These are phyloP conservation scores for Drosophila saltans DNA, from an alignment of 1,140 invertebrate species.

Conservation along the genomic window DNA sequence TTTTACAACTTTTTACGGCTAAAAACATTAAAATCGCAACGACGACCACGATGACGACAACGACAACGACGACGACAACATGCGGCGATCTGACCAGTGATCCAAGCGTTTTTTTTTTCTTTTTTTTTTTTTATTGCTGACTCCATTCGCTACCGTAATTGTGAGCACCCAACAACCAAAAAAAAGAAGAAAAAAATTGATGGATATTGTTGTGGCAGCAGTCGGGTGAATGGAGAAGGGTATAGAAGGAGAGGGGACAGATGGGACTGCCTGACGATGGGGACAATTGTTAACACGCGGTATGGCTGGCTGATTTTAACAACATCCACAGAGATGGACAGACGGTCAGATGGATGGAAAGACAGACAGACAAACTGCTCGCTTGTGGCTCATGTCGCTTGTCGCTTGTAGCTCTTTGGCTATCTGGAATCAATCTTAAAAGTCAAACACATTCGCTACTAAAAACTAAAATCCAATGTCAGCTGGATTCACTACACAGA, in stretches of 20 bases:
- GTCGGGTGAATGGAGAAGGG: not conserved
- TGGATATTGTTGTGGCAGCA: slow-evolving; percentile 13
- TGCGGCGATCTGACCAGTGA: slow-evolving; percentile 58
- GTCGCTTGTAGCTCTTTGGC: slow-evolving; percentile 47
- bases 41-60: slow-evolving; percentile 21
- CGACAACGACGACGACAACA: slow-evolving; percentile 40
- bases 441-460: slow-evolving; percentile 49
- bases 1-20: slow-evolving; percentile 69
- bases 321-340: not conserved
- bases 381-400: slow-evolving; percentile 21
- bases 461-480: slow-evolving; percentile 45
- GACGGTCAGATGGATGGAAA: not conserved
- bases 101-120: slow-evolving; percentile 46
- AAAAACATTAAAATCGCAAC: slow-evolving; percentile 61
- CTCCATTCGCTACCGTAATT: slow-evolving; percentile 65
- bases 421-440: slow-evolving; percentile 75
- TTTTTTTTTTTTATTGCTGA: slow-evolving; percentile 39
- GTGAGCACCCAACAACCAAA: slow-evolving; percentile 41
- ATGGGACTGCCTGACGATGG: slow-evolving; percentile 27
- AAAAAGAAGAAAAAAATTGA: not conserved
- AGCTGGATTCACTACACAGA: not conserved
- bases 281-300: slow-evolving; percentile 61
- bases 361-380: slow-evolving; percentile 8
- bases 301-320: not conserved
- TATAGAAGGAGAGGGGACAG: not conserved